Evolutionary conservation across 1,140 invertebrate genomes (phyloP).

Genomic region (Drosophila biarmipes): DNA sequence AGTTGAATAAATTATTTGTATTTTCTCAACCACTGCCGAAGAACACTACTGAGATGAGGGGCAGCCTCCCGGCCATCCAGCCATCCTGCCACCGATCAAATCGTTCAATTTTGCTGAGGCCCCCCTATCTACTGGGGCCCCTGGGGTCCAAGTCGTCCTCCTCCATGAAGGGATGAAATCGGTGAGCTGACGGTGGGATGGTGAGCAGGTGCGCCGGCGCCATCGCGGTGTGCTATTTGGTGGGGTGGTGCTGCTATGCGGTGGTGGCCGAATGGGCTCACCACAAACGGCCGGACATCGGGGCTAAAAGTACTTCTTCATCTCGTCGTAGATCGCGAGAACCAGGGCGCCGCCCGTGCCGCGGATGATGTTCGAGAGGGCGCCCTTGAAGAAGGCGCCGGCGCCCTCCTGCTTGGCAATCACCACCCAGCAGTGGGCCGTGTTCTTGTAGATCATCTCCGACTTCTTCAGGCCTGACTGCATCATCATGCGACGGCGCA

Average conservation of each 20-base stretch:
- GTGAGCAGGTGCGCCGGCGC: not conserved
- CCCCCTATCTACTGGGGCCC: not conserved
- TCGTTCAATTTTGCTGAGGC: not conserved
- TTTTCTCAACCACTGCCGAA: constrained; percentile 44
- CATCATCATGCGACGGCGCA: constrained; percentile 97
- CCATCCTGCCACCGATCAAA: not conserved
- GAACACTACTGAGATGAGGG: constrained; percentile 1
- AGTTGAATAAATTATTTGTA: constrained; percentile 79
- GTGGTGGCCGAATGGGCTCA: not conserved
- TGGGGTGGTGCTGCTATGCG: not conserved
- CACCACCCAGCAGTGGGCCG: constrained; percentile 90
- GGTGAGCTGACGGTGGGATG: not conserved
- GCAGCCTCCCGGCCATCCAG: not conserved
- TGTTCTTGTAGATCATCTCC: constrained; percentile 92
- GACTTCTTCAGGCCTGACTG: constrained; percentile 90
- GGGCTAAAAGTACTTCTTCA: constrained; percentile 86
- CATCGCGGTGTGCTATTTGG: not conserved
- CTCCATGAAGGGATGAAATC: not conserved
- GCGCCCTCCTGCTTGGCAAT: constrained; percentile 89
- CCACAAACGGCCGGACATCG: not conserved
- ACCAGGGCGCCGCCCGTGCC: constrained; percentile 93
- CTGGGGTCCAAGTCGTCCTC: not conserved
- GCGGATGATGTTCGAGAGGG: constrained; percentile 91
- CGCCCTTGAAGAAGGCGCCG: constrained; percentile 92
- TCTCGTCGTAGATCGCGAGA: constrained; percentile 90